Evolutionary conservation across 2,888 invertebrate species (phyloP), one percentile per base, ranked within the genome.

Genomic region (Yponomeuta evonymella): DNA sequence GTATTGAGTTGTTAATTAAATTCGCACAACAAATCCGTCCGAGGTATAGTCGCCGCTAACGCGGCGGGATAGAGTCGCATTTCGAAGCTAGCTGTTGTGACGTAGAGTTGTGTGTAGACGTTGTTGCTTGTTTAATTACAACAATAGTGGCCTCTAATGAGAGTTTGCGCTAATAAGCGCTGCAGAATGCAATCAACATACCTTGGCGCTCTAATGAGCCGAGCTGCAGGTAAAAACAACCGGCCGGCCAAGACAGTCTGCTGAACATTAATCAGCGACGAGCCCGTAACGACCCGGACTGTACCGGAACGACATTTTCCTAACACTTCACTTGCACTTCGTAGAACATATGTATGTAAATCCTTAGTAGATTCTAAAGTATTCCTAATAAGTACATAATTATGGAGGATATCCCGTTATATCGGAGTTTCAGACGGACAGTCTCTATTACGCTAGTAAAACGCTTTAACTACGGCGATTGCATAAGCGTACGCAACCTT

Each of bases 111-210:
- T 67, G 58, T 43, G 71, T 67, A 51, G 83, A 83, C 83, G 83
- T 86, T 84, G 84, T 84, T 85, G 86, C 88, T 88, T 88, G 90
- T 90, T 91, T 90, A 92, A 91, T 92, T 91, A 90, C 89, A 91
- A 92, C 91, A 92, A 91, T 91, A 91, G 91, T 90, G 85, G 87
- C 85, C 87, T 86, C 90, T 92, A 91, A 91, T 90, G 90, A 91
- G 91, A 90, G 87, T 90, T 90, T 89, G 90, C 89, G 87, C 87
- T 92, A 91, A 91, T 91, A 92, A 91, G 90, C 88, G 85, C 90
- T 88, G 86, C 89, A 90, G 88, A 92, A 90, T 90, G 90, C 91
- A 91, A 91, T 91, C 90, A 91, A 91, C 91, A 88, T 91, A 88
- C 91, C 86, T 88, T 87, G 89, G 82, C 87, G 87, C 85, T 88